Conservation (phyloP, 2,113 vertebrate species). For the Forbesichthys papilliferus region DNA sequence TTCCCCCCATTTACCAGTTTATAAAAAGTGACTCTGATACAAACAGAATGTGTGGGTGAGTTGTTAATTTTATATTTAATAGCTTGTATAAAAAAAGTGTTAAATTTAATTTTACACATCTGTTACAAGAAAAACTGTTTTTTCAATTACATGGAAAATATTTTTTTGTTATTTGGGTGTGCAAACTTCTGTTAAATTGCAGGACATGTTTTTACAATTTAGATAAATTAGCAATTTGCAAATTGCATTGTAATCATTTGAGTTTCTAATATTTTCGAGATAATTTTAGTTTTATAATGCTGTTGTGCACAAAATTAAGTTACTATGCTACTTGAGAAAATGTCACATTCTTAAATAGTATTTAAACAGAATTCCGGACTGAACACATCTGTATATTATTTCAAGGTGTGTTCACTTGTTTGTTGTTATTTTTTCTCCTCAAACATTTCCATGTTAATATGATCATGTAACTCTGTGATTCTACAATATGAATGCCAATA, state of each 20-base stretch:
- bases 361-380: too few species aligned
- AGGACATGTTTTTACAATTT: neutral
- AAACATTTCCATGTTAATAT: too few species aligned
- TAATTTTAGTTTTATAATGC: neutral
- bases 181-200: constrained; percentile 3
- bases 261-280: neutral
- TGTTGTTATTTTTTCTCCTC: too few species aligned
- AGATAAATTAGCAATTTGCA: neutral
- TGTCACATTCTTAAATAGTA: too few species aligned
- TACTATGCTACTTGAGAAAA: too few species aligned
- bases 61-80: constrained; percentile 39
- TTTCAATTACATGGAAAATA: constrained; percentile 8
- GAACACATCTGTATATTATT: too few species aligned
- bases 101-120: neutral
- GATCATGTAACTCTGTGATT: too few species aligned
- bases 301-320: neutral
- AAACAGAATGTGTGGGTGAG: constrained; percentile 74
- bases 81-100: constrained; percentile 48
- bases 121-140: neutral
- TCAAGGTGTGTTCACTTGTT: too few species aligned
- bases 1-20: constrained; percentile 75
- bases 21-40: constrained; percentile 74
- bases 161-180: constrained; percentile 1
- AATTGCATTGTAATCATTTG: neutral
- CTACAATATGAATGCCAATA: too few species aligned